Conservation (phyloP, 1,140 invertebrate species). For the Bathynomus jamesi region DNA sequence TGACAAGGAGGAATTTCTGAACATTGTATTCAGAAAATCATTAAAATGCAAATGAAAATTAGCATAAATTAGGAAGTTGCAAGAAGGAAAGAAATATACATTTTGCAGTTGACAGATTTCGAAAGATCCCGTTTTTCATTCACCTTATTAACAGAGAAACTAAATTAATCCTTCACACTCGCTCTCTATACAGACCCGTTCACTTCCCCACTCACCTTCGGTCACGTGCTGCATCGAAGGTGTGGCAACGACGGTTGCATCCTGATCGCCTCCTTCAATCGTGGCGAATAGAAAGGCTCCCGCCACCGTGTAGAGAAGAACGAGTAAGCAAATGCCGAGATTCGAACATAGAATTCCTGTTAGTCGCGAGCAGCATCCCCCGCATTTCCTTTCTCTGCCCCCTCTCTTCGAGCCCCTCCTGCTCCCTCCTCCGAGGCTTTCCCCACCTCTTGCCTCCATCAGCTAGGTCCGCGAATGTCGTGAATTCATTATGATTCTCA, state of each 20-base stretch:
- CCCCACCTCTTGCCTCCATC: neutral
- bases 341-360: neutral
- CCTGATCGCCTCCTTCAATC: neutral
- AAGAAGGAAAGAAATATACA: too few species aligned
- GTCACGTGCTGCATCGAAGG: neutral
- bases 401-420: neutral
- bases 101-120: too few species aligned
- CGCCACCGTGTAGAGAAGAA: neutral
- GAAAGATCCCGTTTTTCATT: too few species aligned
- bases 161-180: too few species aligned
- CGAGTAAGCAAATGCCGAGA: neutral
- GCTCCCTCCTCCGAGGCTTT: neutral
- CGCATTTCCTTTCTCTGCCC: neutral
- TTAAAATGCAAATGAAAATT: too few species aligned
- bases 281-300: neutral
- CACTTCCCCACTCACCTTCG: neutral
- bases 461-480: neutral
- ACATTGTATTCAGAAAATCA: too few species aligned
- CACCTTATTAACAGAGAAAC: too few species aligned
- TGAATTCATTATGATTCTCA: neutral
- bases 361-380: neutral
- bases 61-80: too few species aligned
- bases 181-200: too few species aligned
- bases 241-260: neutral
- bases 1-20: too few species aligned